Evolutionary conservation across 2,113 vertebrate species (phyloP), one percentile per base, ranked within the genome.

Genomic region (Hippocampus abdominalis): DNA sequence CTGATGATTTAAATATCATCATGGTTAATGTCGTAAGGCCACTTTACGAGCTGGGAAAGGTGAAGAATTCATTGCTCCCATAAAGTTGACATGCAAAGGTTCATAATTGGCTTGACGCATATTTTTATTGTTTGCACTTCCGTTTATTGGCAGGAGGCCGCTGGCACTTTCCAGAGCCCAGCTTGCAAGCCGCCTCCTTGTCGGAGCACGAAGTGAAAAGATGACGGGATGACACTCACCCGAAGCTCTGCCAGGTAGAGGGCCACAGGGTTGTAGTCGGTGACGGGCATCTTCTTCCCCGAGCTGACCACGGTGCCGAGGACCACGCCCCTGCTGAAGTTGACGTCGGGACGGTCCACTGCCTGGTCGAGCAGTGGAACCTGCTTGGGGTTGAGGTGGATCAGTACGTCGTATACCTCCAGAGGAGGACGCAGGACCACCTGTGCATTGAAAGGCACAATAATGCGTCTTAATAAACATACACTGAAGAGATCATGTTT

Each of bases 341-440:
- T 92, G 62, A 91, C 81, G 0, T 67, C 8, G 0, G 94, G 94
- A 0, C 72, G 75, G 87, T 99, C 97, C 71, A 98, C 93, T 0
- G 91, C 87, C 73, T 96, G 93, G 66, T 87, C 53, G 25, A 95
- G 91, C 21, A 96, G 89, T 10, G 96, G 96, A 23, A 98, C 89
- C 75, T 98, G 95, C 64, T 90, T 94, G 27, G 93, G 84, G 53
- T 90, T 90, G 75, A 99, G 90, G 87, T 91, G 92, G 86, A 98
- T 96, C 60, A 98, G 81, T 36, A 97, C 93, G 1, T 99, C 97
- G 0, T 96, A 99, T 25, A 86, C 84, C 13, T 97, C 95, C 82
- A 98, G 56, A 20, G 97, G 94, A n/a, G 97, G 95, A 20, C 97
- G 94, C 88, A 99, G 94, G 51, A 89, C 88, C 60, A 94, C 92